Conservation (phyloP, 2,797 vertebrate species). For the Cirrhinus molitorella region DNA sequence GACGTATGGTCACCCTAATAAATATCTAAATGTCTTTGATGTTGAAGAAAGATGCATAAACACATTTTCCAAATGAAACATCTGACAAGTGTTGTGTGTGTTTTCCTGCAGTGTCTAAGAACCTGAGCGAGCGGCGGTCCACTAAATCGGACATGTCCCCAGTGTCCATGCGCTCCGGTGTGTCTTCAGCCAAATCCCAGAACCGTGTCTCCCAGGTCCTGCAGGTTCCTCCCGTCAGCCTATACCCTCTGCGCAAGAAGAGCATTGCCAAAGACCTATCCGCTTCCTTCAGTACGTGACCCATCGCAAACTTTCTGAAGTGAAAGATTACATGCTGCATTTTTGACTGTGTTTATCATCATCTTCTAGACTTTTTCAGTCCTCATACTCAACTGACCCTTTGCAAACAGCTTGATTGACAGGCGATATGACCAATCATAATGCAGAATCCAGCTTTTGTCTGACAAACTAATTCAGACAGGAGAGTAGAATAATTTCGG, state of each 20-base stretch:
- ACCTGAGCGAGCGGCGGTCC: conserved; percentile 88
- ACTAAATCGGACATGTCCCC: conserved; percentile 93
- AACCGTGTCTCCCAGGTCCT: conserved; percentile 94
- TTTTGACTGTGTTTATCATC: background rate
- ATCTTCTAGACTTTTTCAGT: too few species aligned
- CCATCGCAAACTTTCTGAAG: background rate
- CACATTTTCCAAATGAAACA: background rate
- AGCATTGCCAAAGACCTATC: conserved; percentile 85
- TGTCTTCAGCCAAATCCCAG: conserved; percentile 83
- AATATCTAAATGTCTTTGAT: background rate
- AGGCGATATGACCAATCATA: too few species aligned
- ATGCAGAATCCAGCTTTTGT: too few species aligned
- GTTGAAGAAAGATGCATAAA: background rate
- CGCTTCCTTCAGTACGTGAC: conserved; percentile 80
- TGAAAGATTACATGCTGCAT: background rate
- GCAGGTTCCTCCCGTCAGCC: conserved; percentile 90
- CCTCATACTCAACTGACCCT: background rate
- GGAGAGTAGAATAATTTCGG: too few species aligned
- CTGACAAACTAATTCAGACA: too few species aligned
- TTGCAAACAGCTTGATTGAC: too few species aligned
- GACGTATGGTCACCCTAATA: background rate
- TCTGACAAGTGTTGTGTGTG: conserved; percentile 8
- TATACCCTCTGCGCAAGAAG: conserved; percentile 91
- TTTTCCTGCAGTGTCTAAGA: conserved; percentile 88
- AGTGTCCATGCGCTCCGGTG: conserved; percentile 84